Percentiles rank a stretch among this genome's conserved stretches.
phyloP scores from a whole-genome alignment of 2,797 vertebrate genomes.

The Xiphorhynchus erythropygius region DNA sequence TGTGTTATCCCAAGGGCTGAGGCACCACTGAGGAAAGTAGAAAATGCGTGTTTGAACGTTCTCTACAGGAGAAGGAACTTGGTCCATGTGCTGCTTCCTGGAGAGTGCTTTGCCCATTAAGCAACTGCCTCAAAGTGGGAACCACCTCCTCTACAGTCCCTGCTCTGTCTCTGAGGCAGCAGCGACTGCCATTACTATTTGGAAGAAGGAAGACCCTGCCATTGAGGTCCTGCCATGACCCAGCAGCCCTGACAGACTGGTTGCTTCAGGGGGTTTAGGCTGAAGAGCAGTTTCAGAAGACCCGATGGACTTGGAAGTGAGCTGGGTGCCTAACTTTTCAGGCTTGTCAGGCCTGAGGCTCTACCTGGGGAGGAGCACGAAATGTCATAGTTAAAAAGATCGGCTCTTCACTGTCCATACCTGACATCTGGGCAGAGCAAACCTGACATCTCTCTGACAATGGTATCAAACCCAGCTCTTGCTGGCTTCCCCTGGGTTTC shows the following conservation, averaged over 20 bases:
- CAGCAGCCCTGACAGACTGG: neutral
- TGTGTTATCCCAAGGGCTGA: neutral
- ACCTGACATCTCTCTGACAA: neutral
- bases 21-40: neutral
- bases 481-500: neutral
- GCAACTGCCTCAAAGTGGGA: neutral
- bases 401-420: neutral
- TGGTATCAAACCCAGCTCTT: neutral
- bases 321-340: neutral
- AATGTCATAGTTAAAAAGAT: neutral
- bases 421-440: neutral
- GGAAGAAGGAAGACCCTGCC: neutral
- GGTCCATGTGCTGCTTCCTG: accelerated
- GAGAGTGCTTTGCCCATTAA: neutral
- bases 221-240: neutral
- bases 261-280: neutral
- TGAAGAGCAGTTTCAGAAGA: neutral
- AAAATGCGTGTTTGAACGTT: accelerated
- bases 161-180: neutral
- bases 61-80: neutral
- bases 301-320: neutral
- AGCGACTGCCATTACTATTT: accelerated
- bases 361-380: neutral
- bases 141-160: neutral
- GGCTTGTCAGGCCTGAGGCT: neutral